Percentiles rank a stretch among this genome's conserved stretches.
Evolutionary conservation across 2,797 vertebrate genomes (phyloP).

Genomic region (Gymnocypris eckloni): DNA sequence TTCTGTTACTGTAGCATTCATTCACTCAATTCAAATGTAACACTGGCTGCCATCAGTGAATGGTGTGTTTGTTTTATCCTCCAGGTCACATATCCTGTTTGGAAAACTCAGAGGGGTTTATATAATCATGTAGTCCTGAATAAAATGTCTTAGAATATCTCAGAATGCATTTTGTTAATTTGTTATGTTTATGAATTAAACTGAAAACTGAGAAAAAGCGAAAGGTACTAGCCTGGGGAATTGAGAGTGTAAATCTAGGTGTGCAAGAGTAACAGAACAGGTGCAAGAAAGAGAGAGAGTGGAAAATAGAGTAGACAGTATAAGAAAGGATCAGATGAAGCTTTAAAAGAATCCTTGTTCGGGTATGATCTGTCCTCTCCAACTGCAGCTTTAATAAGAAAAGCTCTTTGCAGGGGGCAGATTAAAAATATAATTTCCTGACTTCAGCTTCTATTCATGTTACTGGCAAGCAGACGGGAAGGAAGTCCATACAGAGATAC

Average conservation of each 20-base stretch:
- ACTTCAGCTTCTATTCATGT: constrained; percentile 64
- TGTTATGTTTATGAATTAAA: not conserved
- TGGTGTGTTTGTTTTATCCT: not conserved
- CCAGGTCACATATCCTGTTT: not conserved
- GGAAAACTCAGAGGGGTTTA: not conserved
- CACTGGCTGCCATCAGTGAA: not conserved
- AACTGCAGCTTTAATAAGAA: constrained; percentile 73
- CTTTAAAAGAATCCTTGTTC: constrained; percentile 71
- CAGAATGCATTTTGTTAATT: not conserved
- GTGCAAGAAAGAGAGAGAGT: not conserved
- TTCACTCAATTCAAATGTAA: not conserved
- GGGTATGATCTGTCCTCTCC: constrained; percentile 69
- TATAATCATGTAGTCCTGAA: not conserved
- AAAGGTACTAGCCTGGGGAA: not conserved
- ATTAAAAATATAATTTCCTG: constrained; percentile 82
- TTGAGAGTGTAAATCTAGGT: not conserved
- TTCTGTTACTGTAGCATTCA: not conserved
- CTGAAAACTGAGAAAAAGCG: not conserved
- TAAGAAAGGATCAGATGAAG: constrained; percentile 19
- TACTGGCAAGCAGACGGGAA: constrained; percentile 52
- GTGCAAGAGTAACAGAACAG: not conserved
- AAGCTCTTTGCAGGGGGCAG: constrained; percentile 70
- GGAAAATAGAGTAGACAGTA: not conserved
- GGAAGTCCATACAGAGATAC: constrained; percentile 22
- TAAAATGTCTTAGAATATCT: not conserved